Evolutionary conservation across 2,113 vertebrate genomes (phyloP), one percentile per base, ranked within the genome.

Genomic region (Hypanus sabinus): DNA sequence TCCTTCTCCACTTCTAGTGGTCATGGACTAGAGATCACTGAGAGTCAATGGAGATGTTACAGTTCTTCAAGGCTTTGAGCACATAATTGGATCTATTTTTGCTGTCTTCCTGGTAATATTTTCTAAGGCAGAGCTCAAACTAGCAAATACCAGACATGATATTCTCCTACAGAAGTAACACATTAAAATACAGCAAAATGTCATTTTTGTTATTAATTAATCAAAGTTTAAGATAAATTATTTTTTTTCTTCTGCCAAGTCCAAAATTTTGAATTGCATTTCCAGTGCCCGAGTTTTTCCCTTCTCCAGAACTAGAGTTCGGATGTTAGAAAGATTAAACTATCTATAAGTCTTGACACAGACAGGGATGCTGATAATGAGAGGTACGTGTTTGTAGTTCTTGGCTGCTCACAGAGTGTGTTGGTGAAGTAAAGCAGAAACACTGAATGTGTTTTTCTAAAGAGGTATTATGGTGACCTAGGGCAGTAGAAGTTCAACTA

Each of bases 321-420:
- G 97, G 97, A 98, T 97, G 98, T 97, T 98, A 97, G 96, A 3
- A 96, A 97, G 97, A 97, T 97, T 96, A 96, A 94, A 96, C 95
- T 95, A 96, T 97, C 96, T 97, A n/a, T 94, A 96, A 96, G 96
- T 96, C 96, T 96, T 96, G 96, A 96, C 96, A 97, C 96, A 96
- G 96, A 97, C 96, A 96, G 95, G 97, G 96, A 96, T 95, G 96
- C 96, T 96, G 96, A 97, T 97, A 97, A 96, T 95, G 96, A 96
- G 96, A 95, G 96, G 96, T 96, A 94, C 96, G 96, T 96, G 96
- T 96, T 96, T 97, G 97, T 95, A 96, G 95, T 95, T 96, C 96
- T 96, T 96, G 96, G 97, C 96, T 95, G 95, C 95, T 96, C 96
- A 94, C 96, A 96, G 95, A 94, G 96, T 95, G 95, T 96, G 96